Conservation (phyloP, 1,140 invertebrate genomes). For the Andricus grossulariae region DNA sequence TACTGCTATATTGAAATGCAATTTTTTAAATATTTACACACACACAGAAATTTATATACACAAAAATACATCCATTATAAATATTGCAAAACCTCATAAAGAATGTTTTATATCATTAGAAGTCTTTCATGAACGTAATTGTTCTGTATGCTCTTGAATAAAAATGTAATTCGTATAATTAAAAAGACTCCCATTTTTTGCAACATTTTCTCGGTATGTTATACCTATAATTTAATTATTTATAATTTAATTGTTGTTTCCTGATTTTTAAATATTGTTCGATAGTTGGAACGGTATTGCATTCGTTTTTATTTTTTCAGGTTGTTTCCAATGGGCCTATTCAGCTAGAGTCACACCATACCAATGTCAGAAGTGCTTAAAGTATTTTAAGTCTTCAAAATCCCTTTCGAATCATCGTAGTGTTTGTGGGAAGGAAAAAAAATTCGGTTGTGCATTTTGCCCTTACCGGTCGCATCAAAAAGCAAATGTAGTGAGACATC, state of each 20-base stretch:
- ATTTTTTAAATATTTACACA: no score
- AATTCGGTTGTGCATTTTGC: slow-evolving; percentile 72
- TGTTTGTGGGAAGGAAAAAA: slow-evolving; percentile 74
- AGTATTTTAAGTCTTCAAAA: slow-evolving; percentile 53
- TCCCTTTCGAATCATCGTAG: slow-evolving; percentile 47
- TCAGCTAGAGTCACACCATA: slow-evolving; percentile 39
- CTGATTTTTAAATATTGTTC: slow-evolving; percentile 18
- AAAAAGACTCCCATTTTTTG: no score
- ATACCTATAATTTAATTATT: slow-evolving; percentile 8
- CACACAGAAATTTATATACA: no score
- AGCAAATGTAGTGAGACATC: slow-evolving; percentile 72
- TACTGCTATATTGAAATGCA: no score
- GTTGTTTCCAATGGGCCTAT: slow-evolving; percentile 38
- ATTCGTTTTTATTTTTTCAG: slow-evolving; percentile 60
- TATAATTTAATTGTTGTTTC: neutral
- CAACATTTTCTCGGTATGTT: no score
- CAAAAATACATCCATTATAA: no score
- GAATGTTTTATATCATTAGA: no score
- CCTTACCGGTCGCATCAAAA: slow-evolving; percentile 74
- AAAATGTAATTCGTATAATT: neutral
- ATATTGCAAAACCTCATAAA: no score
- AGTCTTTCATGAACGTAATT: neutral
- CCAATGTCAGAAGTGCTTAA: slow-evolving; percentile 56
- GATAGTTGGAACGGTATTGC: slow-evolving; percentile 21
- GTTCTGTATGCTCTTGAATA: slow-evolving; percentile 23